Percentiles rank a stretch among this genome's conserved stretches.
phyloP scores from a whole-genome alignment of 2,797 vertebrate species.

The Stomatorhinus walkeri region DNA sequence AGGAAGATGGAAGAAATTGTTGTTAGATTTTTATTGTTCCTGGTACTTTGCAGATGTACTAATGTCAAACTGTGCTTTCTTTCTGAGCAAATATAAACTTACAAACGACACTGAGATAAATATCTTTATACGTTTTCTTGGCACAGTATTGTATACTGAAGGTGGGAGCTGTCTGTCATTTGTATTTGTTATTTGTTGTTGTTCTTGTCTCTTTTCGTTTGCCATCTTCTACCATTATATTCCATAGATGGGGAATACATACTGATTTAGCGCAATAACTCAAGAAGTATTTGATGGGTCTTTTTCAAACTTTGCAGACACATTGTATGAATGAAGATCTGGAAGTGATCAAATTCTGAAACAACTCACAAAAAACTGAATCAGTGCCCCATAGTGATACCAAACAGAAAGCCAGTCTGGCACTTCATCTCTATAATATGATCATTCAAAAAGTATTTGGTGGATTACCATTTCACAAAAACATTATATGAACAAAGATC shows the following conservation, averaged over 20 bases:
- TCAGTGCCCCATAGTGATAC: neutral
- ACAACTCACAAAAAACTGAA: neutral
- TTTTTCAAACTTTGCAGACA: neutral
- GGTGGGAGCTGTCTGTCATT: neutral
- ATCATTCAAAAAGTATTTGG: neutral
- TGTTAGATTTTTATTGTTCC: neutral
- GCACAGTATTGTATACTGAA: neutral
- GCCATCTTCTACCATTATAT: neutral
- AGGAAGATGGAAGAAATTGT: neutral
- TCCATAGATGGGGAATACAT: neutral
- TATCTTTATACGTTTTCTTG: neutral
- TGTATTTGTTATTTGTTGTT: neutral
- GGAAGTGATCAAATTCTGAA: neutral
- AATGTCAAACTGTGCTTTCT: neutral
- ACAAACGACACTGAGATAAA: neutral
- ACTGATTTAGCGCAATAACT: neutral
- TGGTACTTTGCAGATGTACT: neutral
- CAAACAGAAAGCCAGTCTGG: neutral
- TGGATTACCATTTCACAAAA: neutral
- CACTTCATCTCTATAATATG: neutral
- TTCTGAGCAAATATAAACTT: neutral
- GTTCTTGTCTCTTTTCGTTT: neutral
- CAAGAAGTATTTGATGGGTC: neutral
- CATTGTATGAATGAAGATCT: neutral
- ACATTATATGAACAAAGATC: neutral